Base-by-base conservation (phyloP, 2,797 vertebrate species). In the Emys orbicularis region DNA sequence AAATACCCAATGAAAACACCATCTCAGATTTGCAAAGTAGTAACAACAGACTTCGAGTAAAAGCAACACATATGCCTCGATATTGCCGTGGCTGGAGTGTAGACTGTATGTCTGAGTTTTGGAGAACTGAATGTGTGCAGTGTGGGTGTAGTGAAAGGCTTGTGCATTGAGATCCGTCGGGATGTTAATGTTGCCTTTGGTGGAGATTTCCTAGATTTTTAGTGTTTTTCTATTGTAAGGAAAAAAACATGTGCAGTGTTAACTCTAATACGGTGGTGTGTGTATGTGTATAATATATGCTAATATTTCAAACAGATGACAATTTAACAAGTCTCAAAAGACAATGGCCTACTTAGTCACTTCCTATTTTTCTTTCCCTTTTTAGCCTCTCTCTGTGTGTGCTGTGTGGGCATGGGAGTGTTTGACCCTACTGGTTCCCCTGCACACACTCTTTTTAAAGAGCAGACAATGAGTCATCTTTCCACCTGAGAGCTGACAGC, bases 121-220 rank as follows among this genome's bases (percentile, higher is more conserved):
- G 53, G 50, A 92, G 54, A 52, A 44, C 53, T 8, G 84, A 54
- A 1, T 10, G 25, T 6, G 0, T 0, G 23, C 41, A 47, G 81
- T 15, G 68, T 31, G 65, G 83, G 59, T 13, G 1, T 72, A 92
- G 94, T 59, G 79, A 61, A 72, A 72, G 41, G 6, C 82, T 88
- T 94, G 94, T 95, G 93, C 3, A 1, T 50, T 72, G 88, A 91
- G 94, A 92, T 84, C 94, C 68, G 84, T 76, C 0, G 12, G 49
- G 41, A 16, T 87, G 47, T 89, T 74, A 65, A 5, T 61, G 80
- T 68, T 41, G 37, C 19, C 65, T 37, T 11, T n/a, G 18, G 6
- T n/a, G 34, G 65, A 68, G 65, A 37, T 68, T 72, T 89, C 54
- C 72, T 89, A 0, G 0, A 54, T 47, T 53, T 83, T 94, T 18